Conservation (phyloP, 2,797 vertebrate species). For the Glyptemys insculpta region DNA sequence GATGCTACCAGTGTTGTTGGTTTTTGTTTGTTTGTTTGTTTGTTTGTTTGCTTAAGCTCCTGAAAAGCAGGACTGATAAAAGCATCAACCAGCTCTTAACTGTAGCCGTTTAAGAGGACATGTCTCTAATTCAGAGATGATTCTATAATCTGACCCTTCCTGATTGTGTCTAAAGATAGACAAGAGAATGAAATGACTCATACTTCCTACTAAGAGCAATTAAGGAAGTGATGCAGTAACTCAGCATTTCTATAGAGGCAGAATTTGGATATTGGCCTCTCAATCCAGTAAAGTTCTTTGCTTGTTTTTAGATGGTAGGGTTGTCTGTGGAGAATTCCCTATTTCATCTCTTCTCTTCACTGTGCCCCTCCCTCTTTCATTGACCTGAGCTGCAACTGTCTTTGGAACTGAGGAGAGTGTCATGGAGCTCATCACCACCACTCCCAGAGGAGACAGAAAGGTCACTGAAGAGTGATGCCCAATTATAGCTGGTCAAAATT, state of each 20-base stretch:
- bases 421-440: not conserved
- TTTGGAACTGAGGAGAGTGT: not conserved
- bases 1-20: not conserved
- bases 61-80: not conserved
- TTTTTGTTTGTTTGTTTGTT: not conserved
- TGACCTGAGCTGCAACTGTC: not conserved
- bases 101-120: not conserved
- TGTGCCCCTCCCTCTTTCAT: not conserved
- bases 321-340: not conserved
- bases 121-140: not conserved
- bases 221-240: not conserved
- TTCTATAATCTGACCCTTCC: not conserved
- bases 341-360: not conserved
- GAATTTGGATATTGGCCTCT: not conserved
- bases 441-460: not conserved
- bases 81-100: not conserved
- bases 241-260: not conserved
- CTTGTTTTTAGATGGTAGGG: not conserved
- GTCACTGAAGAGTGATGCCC: not conserved
- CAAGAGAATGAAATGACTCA: not conserved
- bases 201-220: not conserved
- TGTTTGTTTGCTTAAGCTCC: not conserved
- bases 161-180: fast-evolving
- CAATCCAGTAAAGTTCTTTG: not conserved
- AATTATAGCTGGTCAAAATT: not conserved